Evolutionary conservation across 1,140 invertebrate genomes (phyloP).

Genomic region (Drosophila subpulchrella): DNA sequence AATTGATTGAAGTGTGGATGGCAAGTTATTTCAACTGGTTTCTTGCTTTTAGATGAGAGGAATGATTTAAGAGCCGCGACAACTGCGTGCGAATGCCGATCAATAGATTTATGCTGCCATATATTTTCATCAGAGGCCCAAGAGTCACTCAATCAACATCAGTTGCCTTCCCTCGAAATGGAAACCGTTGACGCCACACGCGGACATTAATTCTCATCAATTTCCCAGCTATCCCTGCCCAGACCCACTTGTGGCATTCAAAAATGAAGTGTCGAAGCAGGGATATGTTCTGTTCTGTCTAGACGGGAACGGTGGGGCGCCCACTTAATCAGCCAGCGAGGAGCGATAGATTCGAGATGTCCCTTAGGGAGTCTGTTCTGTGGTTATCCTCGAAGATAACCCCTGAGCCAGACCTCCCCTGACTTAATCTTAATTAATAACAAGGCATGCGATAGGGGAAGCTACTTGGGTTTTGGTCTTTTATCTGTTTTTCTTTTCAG

Average conservation of each 20-base stretch:
- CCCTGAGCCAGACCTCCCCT: slow-evolving; percentile 50
- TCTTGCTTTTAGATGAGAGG: not conserved
- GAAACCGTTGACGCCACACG: slow-evolving; percentile 62
- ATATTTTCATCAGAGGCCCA: slow-evolving; percentile 52
- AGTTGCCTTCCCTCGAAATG: slow-evolving; percentile 39
- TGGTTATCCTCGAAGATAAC: slow-evolving; percentile 21
- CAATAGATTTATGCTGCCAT: slow-evolving; percentile 38
- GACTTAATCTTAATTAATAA: slow-evolving; percentile 67
- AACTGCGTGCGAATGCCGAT: slow-evolving; percentile 31
- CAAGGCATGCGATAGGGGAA: slow-evolving; percentile 8
- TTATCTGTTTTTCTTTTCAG: slow-evolving; percentile 16
- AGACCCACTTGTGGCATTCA: slow-evolving; percentile 35
- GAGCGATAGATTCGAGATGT: slow-evolving; percentile 21
- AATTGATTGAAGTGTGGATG: slow-evolving; percentile 30
- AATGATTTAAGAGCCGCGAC: slow-evolving; percentile 9
- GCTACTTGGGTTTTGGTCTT: slow-evolving; percentile 5
- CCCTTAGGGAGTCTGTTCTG: slow-evolving; percentile 23
- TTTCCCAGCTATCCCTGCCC: slow-evolving; percentile 38
- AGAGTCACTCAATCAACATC: slow-evolving; percentile 66
- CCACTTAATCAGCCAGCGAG: slow-evolving; percentile 71
- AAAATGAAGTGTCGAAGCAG: slow-evolving; percentile 61
- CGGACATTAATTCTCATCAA: slow-evolving; percentile 81
- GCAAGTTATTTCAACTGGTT: slow-evolving; percentile 14
- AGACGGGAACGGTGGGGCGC: slow-evolving; percentile 60
- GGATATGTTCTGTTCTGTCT: slow-evolving; percentile 35